These are phyloP conservation scores for Polyodon spathula DNA, from an alignment of 2,113 vertebrate genomes.

Conservation along the genomic window DNA sequence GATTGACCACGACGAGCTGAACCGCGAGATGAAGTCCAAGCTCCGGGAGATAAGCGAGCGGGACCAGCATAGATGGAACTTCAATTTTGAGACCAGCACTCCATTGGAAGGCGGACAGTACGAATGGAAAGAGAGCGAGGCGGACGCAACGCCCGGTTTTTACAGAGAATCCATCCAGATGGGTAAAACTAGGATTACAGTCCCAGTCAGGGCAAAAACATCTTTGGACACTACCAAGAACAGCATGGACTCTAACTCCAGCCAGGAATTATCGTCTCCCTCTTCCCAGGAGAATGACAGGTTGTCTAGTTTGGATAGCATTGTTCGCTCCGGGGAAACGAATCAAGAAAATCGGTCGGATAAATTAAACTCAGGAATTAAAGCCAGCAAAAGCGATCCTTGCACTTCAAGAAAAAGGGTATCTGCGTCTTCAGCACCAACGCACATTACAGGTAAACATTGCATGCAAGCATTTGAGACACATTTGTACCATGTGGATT, in stretches of 20 bases:
- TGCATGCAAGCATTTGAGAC: no score
- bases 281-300: conserved; percentile 28
- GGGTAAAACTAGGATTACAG: conserved; percentile 47
- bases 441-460: conserved; percentile 63
- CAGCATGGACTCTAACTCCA: conserved; percentile 21
- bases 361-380: conserved; percentile 48
- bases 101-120: conserved; percentile 68
- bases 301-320: conserved; percentile 36
- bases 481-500: no score
- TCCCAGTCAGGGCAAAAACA: conserved; percentile 36
- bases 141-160: conserved; percentile 64
- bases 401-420: conserved; percentile 36
- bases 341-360: conserved; percentile 60
- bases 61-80: conserved; percentile 80
- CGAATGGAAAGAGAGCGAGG: conserved; percentile 69
- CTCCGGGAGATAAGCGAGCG: conserved; percentile 70
- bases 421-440: conserved; percentile 28
- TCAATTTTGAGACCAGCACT: conserved; percentile 72
- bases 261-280: conserved; percentile 22
- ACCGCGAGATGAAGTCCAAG: conserved; percentile 61
- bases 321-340: conserved; percentile 26
- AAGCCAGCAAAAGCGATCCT: conserved; percentile 21
- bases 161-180: conserved; percentile 70
- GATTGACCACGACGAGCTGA: conserved; percentile 78
- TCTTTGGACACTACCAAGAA: conserved; percentile 19